Evolutionary conservation across 2,113 vertebrate genomes (phyloP).

Genomic region (Entomyzon cyanotis): DNA sequence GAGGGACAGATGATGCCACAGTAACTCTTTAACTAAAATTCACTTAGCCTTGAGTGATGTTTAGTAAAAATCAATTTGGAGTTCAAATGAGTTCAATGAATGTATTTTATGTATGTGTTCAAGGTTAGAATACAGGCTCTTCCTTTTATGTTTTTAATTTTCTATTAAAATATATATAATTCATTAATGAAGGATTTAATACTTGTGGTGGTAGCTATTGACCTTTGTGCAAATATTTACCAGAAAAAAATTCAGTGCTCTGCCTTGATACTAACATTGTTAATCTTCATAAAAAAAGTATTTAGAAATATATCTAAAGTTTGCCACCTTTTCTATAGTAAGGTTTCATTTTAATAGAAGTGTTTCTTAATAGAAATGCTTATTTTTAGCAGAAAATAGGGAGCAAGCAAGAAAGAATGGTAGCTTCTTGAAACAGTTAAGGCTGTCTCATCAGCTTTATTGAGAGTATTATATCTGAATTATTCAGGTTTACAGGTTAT

Average conservation of each 20-base stretch:
- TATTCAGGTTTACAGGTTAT: not conserved
- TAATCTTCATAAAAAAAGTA: not conserved
- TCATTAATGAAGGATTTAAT: not conserved
- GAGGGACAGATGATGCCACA: slow-evolving; percentile 61
- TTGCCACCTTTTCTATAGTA: not conserved
- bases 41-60: slow-evolving; percentile 48
- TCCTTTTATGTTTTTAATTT: not conserved
- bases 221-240: not conserved
- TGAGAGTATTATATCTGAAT: not conserved
- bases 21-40: slow-evolving; percentile 59
- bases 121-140: slow-evolving; percentile 39
- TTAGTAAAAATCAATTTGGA: slow-evolving; percentile 64
- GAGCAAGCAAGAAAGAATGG: not conserved
- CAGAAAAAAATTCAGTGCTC: not conserved
- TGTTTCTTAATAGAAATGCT: not conserved
- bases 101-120: not conserved
- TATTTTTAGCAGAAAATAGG: not conserved
- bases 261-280: not conserved
- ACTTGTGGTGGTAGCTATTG: not conserved
- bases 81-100: slow-evolving; percentile 62
- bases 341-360: not conserved
- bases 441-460: not conserved
- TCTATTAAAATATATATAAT: not conserved
- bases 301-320: not conserved
- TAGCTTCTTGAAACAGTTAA: not conserved